Base-by-base conservation (phyloP, 2,888 invertebrate species). In the Macropis europaea region DNA sequence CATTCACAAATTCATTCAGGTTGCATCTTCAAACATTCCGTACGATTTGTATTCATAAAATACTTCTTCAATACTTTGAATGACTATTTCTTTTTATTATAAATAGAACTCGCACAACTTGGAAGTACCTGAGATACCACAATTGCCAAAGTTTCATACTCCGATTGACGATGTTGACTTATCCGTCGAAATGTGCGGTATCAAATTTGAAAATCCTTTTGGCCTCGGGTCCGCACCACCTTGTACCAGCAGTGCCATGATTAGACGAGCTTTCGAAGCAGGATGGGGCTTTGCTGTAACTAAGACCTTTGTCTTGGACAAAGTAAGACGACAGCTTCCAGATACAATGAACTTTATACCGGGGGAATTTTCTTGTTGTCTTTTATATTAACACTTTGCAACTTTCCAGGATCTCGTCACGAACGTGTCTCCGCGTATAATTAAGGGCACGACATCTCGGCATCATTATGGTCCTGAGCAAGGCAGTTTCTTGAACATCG, bases 261-360 rank as follows among this genome's bases (percentile, higher is more conserved):
- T 99, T 48, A 92, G 99, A 3, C 92, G 99, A 73, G 95, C 96
- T 13, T 99, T 99, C 88, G 94, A 97, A 88, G 96, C 97, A 80
- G 99, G 99, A 0, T 99, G 99, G 99, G 96, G 95, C 0, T 99
- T 97, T 88, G 97, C 95, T n/a, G 95, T 99, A 1, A 99, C 99
- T 0, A 99, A 99, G 91, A 99, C 99, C 0, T 99, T 97, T 89
- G 93, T 95, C 2, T 91, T 99, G 13, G 97, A 98, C 88, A 99
- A 99, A 93, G 97, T 96, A 90, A 24, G 15, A n/a, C n/a, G n/a
- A n/a, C n/a, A n/a, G n/a, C n/a, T n/a, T n/a, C n/a, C n/a, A n/a
- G n/a, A n/a, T n/a, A n/a, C n/a, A n/a, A n/a, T n/a, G n/a, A n/a
- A n/a, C n/a, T n/a, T n/a, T n/a, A n/a, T n/a, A n/a, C n/a, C n/a